A percentile compares a stretch with the other conserved stretches of the same genome.
phyloP scores from a whole-genome alignment of 2,888 invertebrate genomes.

The Smittia aterrima region DNA sequence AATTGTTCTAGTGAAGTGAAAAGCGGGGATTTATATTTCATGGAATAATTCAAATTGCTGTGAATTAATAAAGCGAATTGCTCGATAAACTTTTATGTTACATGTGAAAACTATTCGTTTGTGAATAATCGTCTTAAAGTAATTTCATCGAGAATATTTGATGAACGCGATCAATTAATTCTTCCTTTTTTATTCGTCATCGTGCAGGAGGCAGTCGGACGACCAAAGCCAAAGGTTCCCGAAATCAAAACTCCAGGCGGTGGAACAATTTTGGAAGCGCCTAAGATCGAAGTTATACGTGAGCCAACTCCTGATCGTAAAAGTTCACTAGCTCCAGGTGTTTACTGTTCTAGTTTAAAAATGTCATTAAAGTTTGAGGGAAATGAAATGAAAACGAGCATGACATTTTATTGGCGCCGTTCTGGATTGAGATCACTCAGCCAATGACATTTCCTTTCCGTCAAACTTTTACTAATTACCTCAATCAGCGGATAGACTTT shows the following conservation, averaged over 20 bases:
- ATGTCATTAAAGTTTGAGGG: conserved; percentile 52
- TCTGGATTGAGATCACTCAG: not conserved
- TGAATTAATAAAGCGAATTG: not conserved
- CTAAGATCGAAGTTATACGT: conserved; percentile 83
- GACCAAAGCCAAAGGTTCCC: conserved; percentile 57
- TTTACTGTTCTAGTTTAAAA: conserved; percentile 36
- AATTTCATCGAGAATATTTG: not conserved
- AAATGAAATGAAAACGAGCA: not conserved
- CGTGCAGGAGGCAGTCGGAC: conserved; percentile 43
- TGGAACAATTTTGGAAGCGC: conserved; percentile 55
- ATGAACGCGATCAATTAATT: not conserved
- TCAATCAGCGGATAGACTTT: not conserved
- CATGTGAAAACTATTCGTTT: not conserved
- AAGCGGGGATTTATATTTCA: not conserved
- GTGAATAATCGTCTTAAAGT: conserved; percentile 20
- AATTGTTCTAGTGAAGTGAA: conserved; percentile 13
- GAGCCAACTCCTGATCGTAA: conserved; percentile 73
- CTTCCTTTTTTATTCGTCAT: not conserved
- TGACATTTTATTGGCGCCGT: not conserved
- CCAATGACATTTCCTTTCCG: not conserved
- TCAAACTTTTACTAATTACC: not conserved
- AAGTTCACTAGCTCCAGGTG: conserved; percentile 66
- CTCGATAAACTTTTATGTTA: not conserved
- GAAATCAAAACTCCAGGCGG: conserved; percentile 66
- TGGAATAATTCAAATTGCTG: conserved; percentile 1